These are phyloP conservation scores for Chelonus formosanus DNA, from an alignment of 2,888 invertebrate species.

Conservation along the genomic window DNA sequence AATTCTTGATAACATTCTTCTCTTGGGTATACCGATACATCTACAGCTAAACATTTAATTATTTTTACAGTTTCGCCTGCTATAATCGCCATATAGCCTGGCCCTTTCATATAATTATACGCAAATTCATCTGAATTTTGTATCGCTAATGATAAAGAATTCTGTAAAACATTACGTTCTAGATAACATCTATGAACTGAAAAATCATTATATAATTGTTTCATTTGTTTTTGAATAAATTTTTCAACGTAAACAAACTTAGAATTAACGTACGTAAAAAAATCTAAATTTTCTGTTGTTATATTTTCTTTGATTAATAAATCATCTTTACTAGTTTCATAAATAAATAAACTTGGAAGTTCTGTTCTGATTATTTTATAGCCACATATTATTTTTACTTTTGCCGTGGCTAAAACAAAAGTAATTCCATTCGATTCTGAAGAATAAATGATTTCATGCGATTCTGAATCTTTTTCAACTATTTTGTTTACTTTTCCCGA, in stretches of 20 bases:
- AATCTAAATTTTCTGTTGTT: constrained; percentile 26
- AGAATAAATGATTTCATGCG: constrained; percentile 18
- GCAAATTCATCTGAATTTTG: constrained; percentile 41
- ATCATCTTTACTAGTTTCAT: neutral
- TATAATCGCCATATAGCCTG: constrained; percentile 41
- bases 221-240: constrained; percentile 34
- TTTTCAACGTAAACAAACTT: constrained; percentile 46
- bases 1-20: constrained; percentile 39
- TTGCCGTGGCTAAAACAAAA: constrained; percentile 30
- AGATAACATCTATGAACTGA: constrained; percentile 39
- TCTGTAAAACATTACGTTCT: constrained; percentile 41
- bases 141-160: constrained; percentile 39
- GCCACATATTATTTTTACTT: constrained; percentile 29
- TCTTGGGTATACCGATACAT: constrained; percentile 35
- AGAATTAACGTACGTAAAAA: constrained; percentile 37
- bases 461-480: neutral
- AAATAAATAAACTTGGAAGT: constrained; percentile 38
- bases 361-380: constrained; percentile 36
- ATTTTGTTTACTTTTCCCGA: constrained; percentile 32
- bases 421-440: constrained; percentile 23
- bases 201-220: constrained; percentile 36
- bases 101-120: constrained; percentile 37
- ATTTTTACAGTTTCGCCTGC: constrained; percentile 38
- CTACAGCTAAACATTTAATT: neutral
- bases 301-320: constrained; percentile 14